phyloP scores from a whole-genome alignment of 2,888 invertebrate species.

The Fragum whitleyi region DNA sequence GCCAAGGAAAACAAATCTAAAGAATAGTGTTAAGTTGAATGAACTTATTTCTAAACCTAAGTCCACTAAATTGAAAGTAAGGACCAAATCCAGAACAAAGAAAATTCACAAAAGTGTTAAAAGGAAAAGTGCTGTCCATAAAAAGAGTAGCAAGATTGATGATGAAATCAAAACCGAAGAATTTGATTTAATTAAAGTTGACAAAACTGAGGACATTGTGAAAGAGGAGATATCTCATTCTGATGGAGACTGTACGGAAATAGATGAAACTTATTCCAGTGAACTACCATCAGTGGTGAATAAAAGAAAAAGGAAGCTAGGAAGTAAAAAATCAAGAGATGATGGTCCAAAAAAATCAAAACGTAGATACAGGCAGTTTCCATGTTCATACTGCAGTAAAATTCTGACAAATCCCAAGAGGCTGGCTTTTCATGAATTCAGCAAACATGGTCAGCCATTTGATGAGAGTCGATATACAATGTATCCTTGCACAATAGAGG shows the following conservation, averaged over 20 bases:
- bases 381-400: constrained; percentile 54
- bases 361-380: constrained; percentile 40
- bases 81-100: not conserved
- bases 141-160: not conserved
- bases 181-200: not conserved
- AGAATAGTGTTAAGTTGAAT: not conserved
- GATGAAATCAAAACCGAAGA: not conserved
- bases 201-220: not conserved
- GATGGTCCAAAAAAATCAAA: constrained; percentile 8
- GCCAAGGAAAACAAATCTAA: not conserved
- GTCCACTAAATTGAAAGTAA: not conserved
- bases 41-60: not conserved
- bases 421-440: constrained; percentile 58
- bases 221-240: not conserved
- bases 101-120: not conserved
- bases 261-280: not conserved
- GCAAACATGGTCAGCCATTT: constrained; percentile 59
- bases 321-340: not conserved
- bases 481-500: constrained; percentile 54
- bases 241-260: not conserved
- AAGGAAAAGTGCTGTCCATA: not conserved
- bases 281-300: not conserved
- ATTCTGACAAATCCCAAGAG: constrained; percentile 55
- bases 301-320: constrained; percentile 1
- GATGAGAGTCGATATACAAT: constrained; percentile 50